phyloP scores from a whole-genome alignment of 2,888 invertebrate genomes.

The Watsonalla binaria region DNA sequence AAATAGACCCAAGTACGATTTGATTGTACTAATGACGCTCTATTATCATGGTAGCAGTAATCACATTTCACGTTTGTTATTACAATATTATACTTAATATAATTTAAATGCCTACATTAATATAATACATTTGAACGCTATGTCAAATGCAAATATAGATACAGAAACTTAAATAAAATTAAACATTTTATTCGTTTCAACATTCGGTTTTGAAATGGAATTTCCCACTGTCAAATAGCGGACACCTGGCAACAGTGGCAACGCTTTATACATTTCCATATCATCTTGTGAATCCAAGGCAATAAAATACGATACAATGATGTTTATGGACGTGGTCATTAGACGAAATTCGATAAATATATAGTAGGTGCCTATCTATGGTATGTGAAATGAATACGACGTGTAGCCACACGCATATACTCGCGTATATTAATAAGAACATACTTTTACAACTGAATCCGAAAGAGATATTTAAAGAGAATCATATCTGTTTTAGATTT shows the following conservation, averaged over 20 bases:
- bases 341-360: slow-evolving; percentile 23
- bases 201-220: slow-evolving; percentile 33
- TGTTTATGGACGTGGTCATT: slow-evolving; percentile 26
- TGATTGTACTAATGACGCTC: too few species aligned
- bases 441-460: too few species aligned
- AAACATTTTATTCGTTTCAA: slow-evolving; percentile 10
- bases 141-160: neutral
- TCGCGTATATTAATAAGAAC: neutral
- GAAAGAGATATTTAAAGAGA: too few species aligned
- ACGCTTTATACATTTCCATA: slow-evolving; percentile 35
- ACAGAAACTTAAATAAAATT: neutral
- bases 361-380: neutral
- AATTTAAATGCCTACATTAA: too few species aligned
- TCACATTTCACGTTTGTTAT: too few species aligned
- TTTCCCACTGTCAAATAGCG: slow-evolving; percentile 43
- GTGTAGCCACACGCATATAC: neutral
- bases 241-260: slow-evolving; percentile 45
- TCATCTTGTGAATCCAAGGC: slow-evolving; percentile 39
- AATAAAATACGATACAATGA: slow-evolving; percentile 41
- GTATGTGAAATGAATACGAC: neutral
- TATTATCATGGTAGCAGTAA: too few species aligned
- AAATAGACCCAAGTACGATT: too few species aligned
- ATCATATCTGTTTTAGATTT: too few species aligned
- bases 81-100: too few species aligned
- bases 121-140: neutral